A percentile compares a stretch with the other conserved stretches of the same genome.
These are phyloP conservation scores for Rhinolophus ferrumequinum DNA, from an alignment of 2,113 vertebrate genomes.

Conservation along the genomic window DNA sequence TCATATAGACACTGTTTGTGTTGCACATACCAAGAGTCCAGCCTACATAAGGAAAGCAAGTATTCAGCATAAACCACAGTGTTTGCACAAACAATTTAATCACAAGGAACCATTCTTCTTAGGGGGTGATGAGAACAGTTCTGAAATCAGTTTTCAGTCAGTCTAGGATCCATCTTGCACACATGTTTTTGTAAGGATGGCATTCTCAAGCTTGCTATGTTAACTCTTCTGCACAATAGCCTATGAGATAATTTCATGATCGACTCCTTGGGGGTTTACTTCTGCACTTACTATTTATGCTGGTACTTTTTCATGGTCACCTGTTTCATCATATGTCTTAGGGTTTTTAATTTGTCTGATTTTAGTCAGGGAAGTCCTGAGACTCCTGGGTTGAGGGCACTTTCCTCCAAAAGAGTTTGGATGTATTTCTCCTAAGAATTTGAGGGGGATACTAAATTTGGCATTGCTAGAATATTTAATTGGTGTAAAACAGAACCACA, in stretches of 20 bases:
- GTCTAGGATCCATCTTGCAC: neutral
- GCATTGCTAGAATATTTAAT: neutral
- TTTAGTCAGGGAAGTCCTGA: neutral
- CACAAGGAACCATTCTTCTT: neutral
- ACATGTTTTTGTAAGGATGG: neutral
- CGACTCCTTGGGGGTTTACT: neutral
- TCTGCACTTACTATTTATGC: neutral
- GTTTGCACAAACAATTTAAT: neutral
- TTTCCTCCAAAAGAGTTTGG: neutral
- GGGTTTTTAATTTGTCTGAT: neutral
- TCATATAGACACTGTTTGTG: too few species aligned
- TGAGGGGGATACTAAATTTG: neutral
- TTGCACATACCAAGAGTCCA: neutral
- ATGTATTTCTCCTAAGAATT: neutral
- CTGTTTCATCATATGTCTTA: neutral
- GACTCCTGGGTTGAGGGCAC: neutral
- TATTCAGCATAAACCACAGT: neutral
- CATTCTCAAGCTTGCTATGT: neutral
- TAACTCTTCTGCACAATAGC: neutral
- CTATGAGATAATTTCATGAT: neutral
- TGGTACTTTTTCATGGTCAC: neutral
- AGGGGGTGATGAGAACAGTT: neutral
- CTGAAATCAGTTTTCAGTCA: neutral
- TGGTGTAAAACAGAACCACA: neutral
- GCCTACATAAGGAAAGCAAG: neutral